Evolutionary conservation across 2,888 invertebrate genomes (phyloP), one percentile per base, ranked within the genome.

Genomic region (Junonia oenone): DNA sequence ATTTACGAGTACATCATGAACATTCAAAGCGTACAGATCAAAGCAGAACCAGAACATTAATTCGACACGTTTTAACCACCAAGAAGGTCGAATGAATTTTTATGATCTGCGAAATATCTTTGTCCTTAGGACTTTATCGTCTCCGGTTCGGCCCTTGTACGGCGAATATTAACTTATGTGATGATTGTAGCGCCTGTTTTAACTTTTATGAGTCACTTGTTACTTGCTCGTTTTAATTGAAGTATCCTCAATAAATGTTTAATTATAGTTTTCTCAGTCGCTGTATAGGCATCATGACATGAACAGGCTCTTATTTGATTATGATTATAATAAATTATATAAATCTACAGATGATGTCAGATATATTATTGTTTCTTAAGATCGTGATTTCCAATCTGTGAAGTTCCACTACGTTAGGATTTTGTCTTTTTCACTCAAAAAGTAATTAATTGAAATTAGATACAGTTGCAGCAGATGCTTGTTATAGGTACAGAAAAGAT

Each of bases 11-110:
- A 33, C 26, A 26, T 19, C 40, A 19, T 68, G 72, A 73, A 71
- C 75, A 72, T 77, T 72, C 69, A 73, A 80, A 75, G 74, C 78
- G 71, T 68, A 65, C 66, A 71, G 80, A 85, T 86, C 85, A 86
- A 86, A 85, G 82, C 68, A 64, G 59, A 65, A 57, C 63, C 65
- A 65, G 69, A 75, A 71, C 71, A 64, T 76, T 80, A 76, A 82
- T 80, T 68, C 70, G 66, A 63, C 67, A 68, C 71, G 65, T 72
- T 56, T 55, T 43, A 53, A 48, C 62, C 62, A 63, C 63, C 65
- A 66, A 63, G 59, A 59, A 58, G 47, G 59, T 60, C 56, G 58
- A 64, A 56, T 62, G 61, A 65, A 62, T 59, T 62, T 62, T 55
- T 61, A 63, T 50, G 58, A 61, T 45, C 59, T 61, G 63, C 60